These are phyloP conservation scores for Eledona agricola DNA, from an alignment of 2,888 invertebrate genomes.

Conservation along the genomic window DNA sequence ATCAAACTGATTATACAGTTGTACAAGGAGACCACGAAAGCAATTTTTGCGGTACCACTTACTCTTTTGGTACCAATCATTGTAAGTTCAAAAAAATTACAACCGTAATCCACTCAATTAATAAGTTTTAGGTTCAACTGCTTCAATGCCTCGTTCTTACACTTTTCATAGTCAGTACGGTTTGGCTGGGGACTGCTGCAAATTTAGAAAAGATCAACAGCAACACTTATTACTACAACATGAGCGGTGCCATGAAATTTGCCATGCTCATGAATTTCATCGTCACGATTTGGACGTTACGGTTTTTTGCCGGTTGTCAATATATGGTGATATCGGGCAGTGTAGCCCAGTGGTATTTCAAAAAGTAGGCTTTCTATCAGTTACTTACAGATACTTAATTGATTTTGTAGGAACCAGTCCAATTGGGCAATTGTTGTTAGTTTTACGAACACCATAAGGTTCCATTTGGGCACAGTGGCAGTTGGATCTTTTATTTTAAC, in stretches of 20 bases:
- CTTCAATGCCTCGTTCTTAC: constrained; percentile 1
- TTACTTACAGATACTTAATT: too few species aligned
- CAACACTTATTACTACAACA: neutral
- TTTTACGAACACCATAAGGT: constrained; percentile 41
- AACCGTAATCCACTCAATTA: neutral
- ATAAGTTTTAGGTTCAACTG: neutral
- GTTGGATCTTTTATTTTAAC: constrained; percentile 49
- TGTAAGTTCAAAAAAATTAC: too few species aligned
- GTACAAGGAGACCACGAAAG: constrained; percentile 10
- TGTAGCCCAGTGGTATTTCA: constrained; percentile 6
- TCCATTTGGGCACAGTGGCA: constrained; percentile 48
- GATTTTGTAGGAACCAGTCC: constrained; percentile 20
- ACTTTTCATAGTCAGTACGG: neutral
- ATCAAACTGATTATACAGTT: constrained; percentile 2
- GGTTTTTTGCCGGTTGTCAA: constrained; percentile 12
- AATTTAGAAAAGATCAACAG: neutral
- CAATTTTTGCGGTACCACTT: constrained; percentile 2
- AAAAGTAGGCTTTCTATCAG: constrained; percentile 3
- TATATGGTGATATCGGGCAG: constrained; percentile 7
- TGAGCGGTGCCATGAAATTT: constrained; percentile 1
- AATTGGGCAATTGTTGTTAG: constrained; percentile 43
- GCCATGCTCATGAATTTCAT: constrained; percentile 3
- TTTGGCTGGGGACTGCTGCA: neutral
- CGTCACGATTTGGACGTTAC: constrained; percentile 2
- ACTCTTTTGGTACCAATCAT: constrained; percentile 1